phyloP scores from a whole-genome alignment of 2,888 invertebrate genomes.

The Cantharis rustica region DNA sequence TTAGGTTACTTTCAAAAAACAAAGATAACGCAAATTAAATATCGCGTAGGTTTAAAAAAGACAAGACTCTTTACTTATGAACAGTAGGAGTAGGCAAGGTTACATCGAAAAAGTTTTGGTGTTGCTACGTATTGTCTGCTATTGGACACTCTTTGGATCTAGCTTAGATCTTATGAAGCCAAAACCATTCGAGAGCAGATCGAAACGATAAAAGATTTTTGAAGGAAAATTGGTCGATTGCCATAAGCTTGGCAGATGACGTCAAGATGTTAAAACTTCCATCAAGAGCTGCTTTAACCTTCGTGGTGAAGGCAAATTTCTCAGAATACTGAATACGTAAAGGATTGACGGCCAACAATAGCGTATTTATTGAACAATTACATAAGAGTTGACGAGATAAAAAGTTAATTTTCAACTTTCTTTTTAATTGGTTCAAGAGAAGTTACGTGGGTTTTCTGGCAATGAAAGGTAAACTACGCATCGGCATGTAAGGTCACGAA shows the following conservation, averaged over 20 bases:
- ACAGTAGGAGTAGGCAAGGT: background rate
- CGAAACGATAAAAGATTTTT: background rate
- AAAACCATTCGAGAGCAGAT: no score
- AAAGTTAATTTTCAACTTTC: background rate
- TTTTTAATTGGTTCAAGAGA: conserved; percentile 3
- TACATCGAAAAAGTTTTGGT: background rate
- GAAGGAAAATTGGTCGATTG: background rate
- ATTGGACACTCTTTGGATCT: no score
- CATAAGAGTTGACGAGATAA: background rate
- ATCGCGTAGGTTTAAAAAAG: no score
- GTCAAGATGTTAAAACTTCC: background rate
- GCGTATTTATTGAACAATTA: background rate
- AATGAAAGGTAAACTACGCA: background rate
- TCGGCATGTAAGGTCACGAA: background rate
- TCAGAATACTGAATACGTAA: background rate
- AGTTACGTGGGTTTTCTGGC: background rate
- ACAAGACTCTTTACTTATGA: background rate
- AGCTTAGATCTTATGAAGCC: no score
- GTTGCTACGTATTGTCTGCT: no score
- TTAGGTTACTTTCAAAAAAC: background rate
- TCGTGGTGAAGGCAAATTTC: background rate
- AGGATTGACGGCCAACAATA: background rate
- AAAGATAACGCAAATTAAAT: no score
- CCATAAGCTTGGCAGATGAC: background rate
- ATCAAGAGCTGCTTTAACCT: background rate